These are phyloP conservation scores for Octopus sinensis DNA, from an alignment of 1,140 invertebrate species.

Conservation along the genomic window DNA sequence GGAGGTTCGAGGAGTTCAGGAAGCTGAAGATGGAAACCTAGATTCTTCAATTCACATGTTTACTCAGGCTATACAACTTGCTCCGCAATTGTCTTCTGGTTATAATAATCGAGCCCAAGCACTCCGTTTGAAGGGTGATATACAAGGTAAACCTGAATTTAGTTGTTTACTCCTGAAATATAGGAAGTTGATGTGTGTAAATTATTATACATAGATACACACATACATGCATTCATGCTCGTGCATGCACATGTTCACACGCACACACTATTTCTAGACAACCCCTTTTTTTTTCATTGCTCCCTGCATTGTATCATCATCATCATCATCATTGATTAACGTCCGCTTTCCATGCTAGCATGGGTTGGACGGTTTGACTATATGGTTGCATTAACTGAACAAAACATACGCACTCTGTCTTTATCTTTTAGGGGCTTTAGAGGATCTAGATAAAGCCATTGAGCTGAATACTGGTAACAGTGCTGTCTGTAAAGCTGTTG, in stretches of 20 bases:
- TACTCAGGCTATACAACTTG: constrained; percentile 62
- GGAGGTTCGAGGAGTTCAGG: constrained; percentile 67
- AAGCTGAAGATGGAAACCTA: constrained; percentile 67
- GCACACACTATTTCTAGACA: no score
- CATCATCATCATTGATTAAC: no score
- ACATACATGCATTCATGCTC: no score
- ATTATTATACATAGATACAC: no score
- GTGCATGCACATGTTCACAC: no score
- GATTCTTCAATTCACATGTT: constrained; percentile 64
- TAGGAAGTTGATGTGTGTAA: no score
- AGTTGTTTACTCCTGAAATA: no score
- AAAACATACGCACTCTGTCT: not conserved
- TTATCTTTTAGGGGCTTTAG: constrained; percentile 66
- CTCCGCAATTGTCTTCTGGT: constrained; percentile 62
- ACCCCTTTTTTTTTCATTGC: no score
- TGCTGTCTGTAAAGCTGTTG: constrained; percentile 71
- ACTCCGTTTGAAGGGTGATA: constrained; percentile 67
- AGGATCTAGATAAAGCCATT: constrained; percentile 73
- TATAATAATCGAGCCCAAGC: constrained; percentile 84
- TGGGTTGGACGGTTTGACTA: no score
- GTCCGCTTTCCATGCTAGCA: no score
- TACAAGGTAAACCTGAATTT: constrained; percentile 63
- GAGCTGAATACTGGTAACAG: constrained; percentile 63
- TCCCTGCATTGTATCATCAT: no score
- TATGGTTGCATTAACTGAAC: no score